Conservation (phyloP, 2,888 invertebrate genomes). For the Antheraea assamensis region DNA sequence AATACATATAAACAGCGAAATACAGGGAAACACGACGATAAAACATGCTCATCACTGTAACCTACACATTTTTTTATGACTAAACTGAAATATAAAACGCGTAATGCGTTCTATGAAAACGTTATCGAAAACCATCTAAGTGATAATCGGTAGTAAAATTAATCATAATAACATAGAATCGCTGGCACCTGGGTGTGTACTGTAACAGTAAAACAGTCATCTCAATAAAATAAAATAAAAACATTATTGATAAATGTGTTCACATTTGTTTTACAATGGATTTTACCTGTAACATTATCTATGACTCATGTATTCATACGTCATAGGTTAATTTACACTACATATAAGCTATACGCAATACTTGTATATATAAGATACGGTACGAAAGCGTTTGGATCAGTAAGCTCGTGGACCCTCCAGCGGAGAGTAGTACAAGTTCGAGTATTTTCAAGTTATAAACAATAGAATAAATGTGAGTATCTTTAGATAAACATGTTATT, state of each 20-base stretch:
- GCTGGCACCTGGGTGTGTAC: neutral
- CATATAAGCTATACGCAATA: neutral
- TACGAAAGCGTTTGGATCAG: slow-evolving; percentile 11
- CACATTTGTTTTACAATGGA: neutral
- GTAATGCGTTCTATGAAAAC: neutral
- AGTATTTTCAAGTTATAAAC: neutral
- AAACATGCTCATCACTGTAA: neutral
- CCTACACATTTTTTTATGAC: neutral
- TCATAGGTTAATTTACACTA: slow-evolving; percentile 12
- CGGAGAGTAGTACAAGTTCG: slow-evolving; percentile 3
- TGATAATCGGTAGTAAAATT: neutral
- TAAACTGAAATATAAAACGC: neutral
- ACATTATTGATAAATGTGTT: slow-evolving; percentile 2
- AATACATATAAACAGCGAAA: neutral
- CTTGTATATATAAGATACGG: slow-evolving; percentile 19
- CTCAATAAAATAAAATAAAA: neutral
- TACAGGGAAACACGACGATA: neutral
- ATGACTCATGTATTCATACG: slow-evolving; percentile 14
- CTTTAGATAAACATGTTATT: neutral
- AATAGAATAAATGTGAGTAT: slow-evolving; percentile 17
- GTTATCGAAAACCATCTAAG: neutral
- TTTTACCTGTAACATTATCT: slow-evolving; percentile 6
- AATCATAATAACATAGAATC: neutral
- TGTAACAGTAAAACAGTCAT: neutral
- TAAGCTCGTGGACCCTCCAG: neutral